phyloP scores from a whole-genome alignment of 2,113 vertebrate species.

The Stegastes partitus region DNA sequence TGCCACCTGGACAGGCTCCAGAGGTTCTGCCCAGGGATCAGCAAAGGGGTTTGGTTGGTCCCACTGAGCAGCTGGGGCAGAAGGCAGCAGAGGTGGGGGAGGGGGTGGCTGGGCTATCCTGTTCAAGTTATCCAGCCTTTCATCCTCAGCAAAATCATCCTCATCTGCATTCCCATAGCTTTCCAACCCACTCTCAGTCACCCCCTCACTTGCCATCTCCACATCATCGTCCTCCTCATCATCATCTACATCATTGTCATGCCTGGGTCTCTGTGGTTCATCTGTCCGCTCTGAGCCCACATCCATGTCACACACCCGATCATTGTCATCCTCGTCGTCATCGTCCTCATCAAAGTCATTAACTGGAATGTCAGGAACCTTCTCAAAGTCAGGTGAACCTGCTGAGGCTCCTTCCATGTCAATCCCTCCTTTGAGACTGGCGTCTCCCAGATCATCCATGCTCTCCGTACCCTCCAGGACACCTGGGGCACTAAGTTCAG shows the following conservation, averaged over 20 bases:
- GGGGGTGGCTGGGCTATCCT: slow-evolving; percentile 63
- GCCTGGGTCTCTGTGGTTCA: slow-evolving; percentile 62
- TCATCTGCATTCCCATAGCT: slow-evolving; percentile 86
- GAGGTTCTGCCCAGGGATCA: slow-evolving; percentile 78
- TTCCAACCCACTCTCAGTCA: slow-evolving; percentile 86
- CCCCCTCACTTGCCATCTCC: slow-evolving; percentile 86
- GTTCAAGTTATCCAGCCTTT: slow-evolving; percentile 84
- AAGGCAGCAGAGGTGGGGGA: slow-evolving; percentile 64
- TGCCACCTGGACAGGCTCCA: not conserved
- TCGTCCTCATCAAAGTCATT: slow-evolving; percentile 82
- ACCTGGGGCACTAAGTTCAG: slow-evolving; percentile 85
- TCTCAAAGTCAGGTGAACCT: slow-evolving; percentile 84
- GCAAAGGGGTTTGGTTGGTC: slow-evolving; percentile 73
- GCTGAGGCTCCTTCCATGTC: slow-evolving; percentile 84
- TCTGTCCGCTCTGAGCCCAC: slow-evolving; percentile 83
- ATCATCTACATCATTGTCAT: slow-evolving; percentile 76
- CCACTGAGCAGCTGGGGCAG: slow-evolving; percentile 75
- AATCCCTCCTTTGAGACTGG: slow-evolving; percentile 84
- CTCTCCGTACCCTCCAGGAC: slow-evolving; percentile 87
- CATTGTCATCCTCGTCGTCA: slow-evolving; percentile 71
- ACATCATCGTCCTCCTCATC: slow-evolving; percentile 85
- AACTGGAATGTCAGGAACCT: slow-evolving; percentile 81
- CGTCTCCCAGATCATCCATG: slow-evolving; percentile 85
- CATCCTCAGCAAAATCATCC: slow-evolving; percentile 85
- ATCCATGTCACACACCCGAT: slow-evolving; percentile 86